Conservation (phyloP, 2,113 vertebrate genomes). For the Gnathonemus longibarbis region DNA sequence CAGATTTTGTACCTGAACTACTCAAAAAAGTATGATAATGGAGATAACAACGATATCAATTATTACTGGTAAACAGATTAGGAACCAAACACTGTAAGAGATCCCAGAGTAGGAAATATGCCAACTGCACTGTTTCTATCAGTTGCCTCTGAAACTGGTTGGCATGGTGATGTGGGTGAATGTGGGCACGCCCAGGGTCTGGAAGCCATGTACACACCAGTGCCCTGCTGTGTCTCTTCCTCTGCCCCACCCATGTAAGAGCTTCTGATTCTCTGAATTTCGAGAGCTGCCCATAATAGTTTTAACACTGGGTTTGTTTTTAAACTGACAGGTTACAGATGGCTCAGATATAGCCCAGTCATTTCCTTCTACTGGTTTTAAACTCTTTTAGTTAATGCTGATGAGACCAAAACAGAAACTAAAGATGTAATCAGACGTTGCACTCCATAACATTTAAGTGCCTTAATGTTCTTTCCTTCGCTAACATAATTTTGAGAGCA, state of each 20-base stretch:
- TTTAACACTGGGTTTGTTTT: background rate
- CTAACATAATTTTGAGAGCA: background rate
- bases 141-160: background rate
- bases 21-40: background rate
- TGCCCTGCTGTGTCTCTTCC: background rate
- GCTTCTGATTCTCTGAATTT: background rate
- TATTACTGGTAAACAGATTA: background rate
- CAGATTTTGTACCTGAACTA: background rate
- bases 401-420: background rate
- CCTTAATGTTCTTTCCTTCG: background rate
- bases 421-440: background rate
- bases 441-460: background rate
- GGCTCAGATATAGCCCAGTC: background rate
- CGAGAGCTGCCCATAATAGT: background rate
- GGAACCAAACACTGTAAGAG: background rate
- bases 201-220: background rate
- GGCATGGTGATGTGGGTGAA: background rate
- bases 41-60: background rate
- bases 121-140: background rate
- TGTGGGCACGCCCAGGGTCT: background rate
- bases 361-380: background rate
- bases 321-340: background rate
- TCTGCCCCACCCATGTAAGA: background rate
- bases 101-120: background rate
- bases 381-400: background rate